Base-by-base conservation (phyloP, 2,888 invertebrate genomes). In the Synergus japonicus region DNA sequence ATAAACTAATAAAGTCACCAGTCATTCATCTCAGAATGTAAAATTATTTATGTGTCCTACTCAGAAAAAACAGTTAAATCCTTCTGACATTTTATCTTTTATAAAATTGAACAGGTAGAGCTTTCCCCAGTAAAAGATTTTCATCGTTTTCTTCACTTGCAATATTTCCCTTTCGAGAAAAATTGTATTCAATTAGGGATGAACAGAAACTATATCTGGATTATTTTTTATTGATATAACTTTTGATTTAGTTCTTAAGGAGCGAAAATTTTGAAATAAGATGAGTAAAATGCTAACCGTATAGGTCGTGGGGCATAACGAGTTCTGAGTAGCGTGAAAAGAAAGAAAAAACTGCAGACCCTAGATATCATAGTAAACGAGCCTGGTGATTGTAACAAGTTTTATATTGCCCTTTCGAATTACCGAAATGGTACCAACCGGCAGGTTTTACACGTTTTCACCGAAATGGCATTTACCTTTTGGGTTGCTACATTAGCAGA, bases 331-430 rank as follows among this genome's bases (percentile, higher is more conserved):
- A 69, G 46, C 18, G 37, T 7, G 22, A 49, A 69, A 37, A 69
- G 29, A 15, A 69, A 29, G 22, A 12, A 49, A 69, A 69, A 69
- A 29, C 10, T 10, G 1, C 49, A 29, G 46, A 69, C 49, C 49
- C 49, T 69, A 69, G 69, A 69, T 69, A 69, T 69, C 49, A 69
- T 46, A 49, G 69, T 49, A 69, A 69, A 69, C 69, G 69, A 69
- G 69, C 69, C 49, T 49, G 69, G 29, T 69, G 69, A 69, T 69
- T 69, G 69, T 69, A 69, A 44, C 69, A 69, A 69, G 69, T 69
- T 69, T 69, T 69, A 69, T 69, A 69, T 49, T 46, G 49, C 69
- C 69, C 29, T 49, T 69, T 49, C n/a, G 69, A 69, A 49, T 69
- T 69, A 69, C 37, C 69, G 49, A 69, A 69, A 49, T 69, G 69